Evolutionary conservation across 2,888 invertebrate genomes (phyloP), one percentile per base, ranked within the genome.

Genomic region (Trichogramma dendrolimi): DNA sequence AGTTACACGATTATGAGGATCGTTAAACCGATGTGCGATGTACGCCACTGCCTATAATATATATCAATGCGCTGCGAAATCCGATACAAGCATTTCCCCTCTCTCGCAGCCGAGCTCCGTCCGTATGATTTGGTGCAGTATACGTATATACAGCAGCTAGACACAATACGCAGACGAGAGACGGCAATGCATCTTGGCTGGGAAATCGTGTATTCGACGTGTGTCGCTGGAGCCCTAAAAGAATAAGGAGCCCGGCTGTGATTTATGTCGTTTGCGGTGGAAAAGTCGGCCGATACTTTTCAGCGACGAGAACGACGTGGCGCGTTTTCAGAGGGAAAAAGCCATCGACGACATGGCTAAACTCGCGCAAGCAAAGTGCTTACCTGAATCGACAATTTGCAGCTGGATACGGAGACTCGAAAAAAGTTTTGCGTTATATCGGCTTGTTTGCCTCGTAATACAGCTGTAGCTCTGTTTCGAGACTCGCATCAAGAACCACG

Each of bases 11-110:
- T 27, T 27, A 27, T 27, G 27, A 27, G 27, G 27, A 27, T 27
- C 27, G 27, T 27, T 27, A 27, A 27, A 27, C 27, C 27, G 27
- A 27, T 27, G 27, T 27, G 27, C 27, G 27, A 27, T 27, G 27
- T 27, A 27, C 27, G 27, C 27, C 27, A 27, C 27, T 27, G 27
- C 27, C 27, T 27, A 27, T 27, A 27, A 27, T 27, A 27, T 27
- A 27, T 27, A 27, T 27, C 66, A 67, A 67, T 27, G 59, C 53
- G 60, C 51, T 58, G 61, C 53, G 62, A 63, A 65, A 63, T 55
- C 27, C 52, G 60, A 60, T 63, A 63, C 67, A 64, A 62, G 62
- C 65, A 58, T 57, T 60, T 63, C 64, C 10, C 38, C 39, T 38
- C 65, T 63, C 64, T 10, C 39, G 27, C 39, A 27, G 50, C 60